Evolutionary conservation across 2,888 invertebrate genomes (phyloP).

Genomic region (Eremobia ochroleuca): DNA sequence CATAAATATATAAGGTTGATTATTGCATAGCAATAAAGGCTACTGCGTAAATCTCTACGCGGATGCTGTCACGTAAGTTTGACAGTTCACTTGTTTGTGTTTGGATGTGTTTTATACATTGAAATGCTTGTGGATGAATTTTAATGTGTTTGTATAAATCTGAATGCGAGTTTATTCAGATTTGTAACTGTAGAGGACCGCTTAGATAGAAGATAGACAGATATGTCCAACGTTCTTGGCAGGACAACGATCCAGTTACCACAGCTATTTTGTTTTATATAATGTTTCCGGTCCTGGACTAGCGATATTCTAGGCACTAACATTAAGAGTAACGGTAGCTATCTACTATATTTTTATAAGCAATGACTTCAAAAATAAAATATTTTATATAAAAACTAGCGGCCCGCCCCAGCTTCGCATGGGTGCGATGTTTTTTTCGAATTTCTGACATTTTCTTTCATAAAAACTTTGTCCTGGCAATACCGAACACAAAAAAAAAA

Average conservation of each 20-base stretch:
- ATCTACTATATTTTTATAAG: too few species aligned
- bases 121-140: slow-evolving; percentile 43
- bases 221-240: slow-evolving; percentile 2
- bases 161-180: slow-evolving; percentile 20
- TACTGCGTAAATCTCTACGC: slow-evolving; percentile 69
- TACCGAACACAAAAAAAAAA: too few species aligned
- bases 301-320: too few species aligned
- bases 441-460: too few species aligned
- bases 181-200: neutral
- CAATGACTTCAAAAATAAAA: too few species aligned
- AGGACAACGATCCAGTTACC: neutral
- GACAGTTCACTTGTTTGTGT: slow-evolving; percentile 66
- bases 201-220: slow-evolving; percentile 5
- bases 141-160: slow-evolving; percentile 20
- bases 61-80: slow-evolving; percentile 68
- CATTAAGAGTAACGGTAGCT: too few species aligned
- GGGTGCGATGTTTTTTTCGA: too few species aligned
- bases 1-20: slow-evolving; percentile 57
- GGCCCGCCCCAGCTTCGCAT: too few species aligned
- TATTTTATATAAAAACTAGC: too few species aligned
- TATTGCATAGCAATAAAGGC: slow-evolving; percentile 46
- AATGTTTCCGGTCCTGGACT: too few species aligned
- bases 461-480: too few species aligned
- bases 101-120: slow-evolving; percentile 35
- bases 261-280: neutral